phyloP scores from a whole-genome alignment of 2,888 invertebrate species.

The Leptogaster cylindrica region DNA sequence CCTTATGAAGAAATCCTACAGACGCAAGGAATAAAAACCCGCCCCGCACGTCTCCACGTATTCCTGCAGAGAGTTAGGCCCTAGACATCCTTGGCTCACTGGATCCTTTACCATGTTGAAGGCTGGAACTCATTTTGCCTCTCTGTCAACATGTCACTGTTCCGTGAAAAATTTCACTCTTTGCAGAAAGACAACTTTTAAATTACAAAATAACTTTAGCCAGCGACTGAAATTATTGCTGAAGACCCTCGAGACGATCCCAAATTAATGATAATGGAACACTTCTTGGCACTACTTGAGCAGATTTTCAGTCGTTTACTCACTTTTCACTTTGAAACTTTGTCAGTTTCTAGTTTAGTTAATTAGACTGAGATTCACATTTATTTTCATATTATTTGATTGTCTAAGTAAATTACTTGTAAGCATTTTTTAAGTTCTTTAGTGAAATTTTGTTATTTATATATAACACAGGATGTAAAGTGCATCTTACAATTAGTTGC shows the following conservation, averaged over 20 bases:
- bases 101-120: constrained; percentile 6
- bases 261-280: constrained; percentile 31
- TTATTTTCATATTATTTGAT: background rate
- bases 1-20: constrained; percentile 9
- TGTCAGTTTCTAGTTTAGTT: background rate
- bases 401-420: no score
- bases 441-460: no score
- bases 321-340: background rate
- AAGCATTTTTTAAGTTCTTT: no score
- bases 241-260: background rate
- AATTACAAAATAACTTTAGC: constrained; percentile 29
- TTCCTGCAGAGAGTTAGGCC: background rate
- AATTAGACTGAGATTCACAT: background rate
- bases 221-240: background rate
- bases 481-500: no score
- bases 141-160: constrained; percentile 25
- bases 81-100: constrained; percentile 6
- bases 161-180: constrained; percentile 18
- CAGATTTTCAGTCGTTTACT: background rate
- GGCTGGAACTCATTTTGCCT: constrained; percentile 25
- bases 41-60: background rate
- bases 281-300: background rate
- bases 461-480: no score
- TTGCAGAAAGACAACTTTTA: constrained; percentile 23
- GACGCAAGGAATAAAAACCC: background rate